Conservation (phyloP, 2,888 invertebrate species). For the Pyrgus malvae region DNA sequence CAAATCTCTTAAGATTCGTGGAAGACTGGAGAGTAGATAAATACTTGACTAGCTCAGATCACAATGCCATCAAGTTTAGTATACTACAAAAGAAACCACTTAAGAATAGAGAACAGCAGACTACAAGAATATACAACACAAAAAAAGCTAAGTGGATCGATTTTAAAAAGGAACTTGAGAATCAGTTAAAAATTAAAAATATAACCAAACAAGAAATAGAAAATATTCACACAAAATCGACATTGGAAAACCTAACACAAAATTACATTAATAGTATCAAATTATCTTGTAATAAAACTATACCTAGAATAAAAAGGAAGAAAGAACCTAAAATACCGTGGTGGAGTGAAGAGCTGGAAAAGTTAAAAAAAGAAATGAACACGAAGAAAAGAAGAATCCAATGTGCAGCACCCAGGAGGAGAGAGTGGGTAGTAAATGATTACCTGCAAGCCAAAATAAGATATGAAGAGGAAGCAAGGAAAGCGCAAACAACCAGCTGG, state of each 20-base stretch:
- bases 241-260: not conserved
- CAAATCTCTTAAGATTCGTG: not conserved
- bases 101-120: not conserved
- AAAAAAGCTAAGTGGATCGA: not conserved
- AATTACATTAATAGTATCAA: not conserved
- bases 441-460: slow-evolving; percentile 1
- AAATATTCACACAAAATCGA: not conserved
- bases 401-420: slow-evolving; percentile 3
- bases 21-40: not conserved
- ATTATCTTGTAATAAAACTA: not conserved
- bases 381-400: not conserved
- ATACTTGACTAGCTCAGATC: not conserved
- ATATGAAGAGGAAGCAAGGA: slow-evolving; percentile 7
- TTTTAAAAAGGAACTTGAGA: not conserved
- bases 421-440: not conserved
- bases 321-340: not conserved
- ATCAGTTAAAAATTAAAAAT: not conserved
- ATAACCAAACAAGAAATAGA: not conserved
- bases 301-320: not conserved
- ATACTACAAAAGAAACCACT: not conserved
- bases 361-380: not conserved
- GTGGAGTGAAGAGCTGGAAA: not conserved
- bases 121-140: not conserved
- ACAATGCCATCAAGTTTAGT: not conserved
- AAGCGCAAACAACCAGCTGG: slow-evolving; percentile 26